phyloP scores from a whole-genome alignment of 2,888 invertebrate species.

The Sminthurinus aureus region DNA sequence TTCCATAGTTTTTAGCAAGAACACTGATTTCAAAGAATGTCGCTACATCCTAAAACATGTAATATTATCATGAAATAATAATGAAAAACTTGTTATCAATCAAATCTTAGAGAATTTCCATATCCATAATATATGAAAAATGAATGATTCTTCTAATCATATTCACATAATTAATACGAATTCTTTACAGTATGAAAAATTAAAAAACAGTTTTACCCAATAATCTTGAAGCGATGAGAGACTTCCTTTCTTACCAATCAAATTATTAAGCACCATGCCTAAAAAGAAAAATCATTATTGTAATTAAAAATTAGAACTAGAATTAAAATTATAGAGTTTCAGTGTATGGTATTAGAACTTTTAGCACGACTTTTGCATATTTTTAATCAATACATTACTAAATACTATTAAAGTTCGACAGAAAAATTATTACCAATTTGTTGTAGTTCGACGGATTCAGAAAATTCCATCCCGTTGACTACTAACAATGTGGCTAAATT shows the following conservation, averaged over 20 bases:
- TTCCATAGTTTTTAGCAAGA: conserved; percentile 93
- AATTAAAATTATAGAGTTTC: no score
- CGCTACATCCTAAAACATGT: conserved; percentile 77
- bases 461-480: conserved; percentile 95
- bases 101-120: no score
- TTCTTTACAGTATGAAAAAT: neutral
- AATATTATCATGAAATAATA: no score
- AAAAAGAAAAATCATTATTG: conserved; percentile 45
- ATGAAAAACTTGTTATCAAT: no score
- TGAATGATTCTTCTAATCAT: neutral
- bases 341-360: no score
- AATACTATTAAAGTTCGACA: neutral
- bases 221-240: conserved; percentile 91
- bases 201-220: conserved; percentile 71
- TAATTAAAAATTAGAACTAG: no score
- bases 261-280: conserved; percentile 93
- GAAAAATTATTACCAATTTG: conserved; percentile 74
- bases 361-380: no score
- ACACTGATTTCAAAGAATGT: conserved; percentile 99
- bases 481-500: conserved; percentile 97
- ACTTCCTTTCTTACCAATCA: conserved; percentile 98
- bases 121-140: no score
- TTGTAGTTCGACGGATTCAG: conserved; percentile 87
- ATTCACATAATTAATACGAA: neutral
- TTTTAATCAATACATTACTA: neutral